Evolutionary conservation across 2,113 vertebrate species (phyloP).

Genomic region (Arenaria interpres): DNA sequence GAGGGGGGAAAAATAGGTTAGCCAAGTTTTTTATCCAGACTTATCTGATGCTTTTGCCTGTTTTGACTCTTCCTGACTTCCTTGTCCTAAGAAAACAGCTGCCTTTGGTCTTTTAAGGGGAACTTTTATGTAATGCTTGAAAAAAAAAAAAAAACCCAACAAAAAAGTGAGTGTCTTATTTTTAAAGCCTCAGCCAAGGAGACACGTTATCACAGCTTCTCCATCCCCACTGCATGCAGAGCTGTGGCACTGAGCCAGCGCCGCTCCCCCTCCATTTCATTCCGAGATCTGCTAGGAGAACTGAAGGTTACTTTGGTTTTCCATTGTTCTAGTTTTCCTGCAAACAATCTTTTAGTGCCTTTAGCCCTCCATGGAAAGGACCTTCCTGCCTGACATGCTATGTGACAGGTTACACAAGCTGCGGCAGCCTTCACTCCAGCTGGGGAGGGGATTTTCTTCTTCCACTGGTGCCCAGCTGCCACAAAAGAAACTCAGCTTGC

Average conservation of each 20-base stretch:
- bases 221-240: slow-evolving; percentile 10
- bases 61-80: slow-evolving; percentile 41
- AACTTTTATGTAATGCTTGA: slow-evolving; percentile 13
- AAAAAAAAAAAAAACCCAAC: not conserved
- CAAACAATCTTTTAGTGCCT: not conserved
- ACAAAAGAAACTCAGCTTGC: not conserved
- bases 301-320: not conserved
- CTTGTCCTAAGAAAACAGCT: slow-evolving; percentile 32
- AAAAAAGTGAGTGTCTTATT: not conserved
- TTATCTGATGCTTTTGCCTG: slow-evolving; percentile 43
- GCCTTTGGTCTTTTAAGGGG: slow-evolving; percentile 24
- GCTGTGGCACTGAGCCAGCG: not conserved
- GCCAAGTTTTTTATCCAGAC: slow-evolving; percentile 21
- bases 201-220: not conserved
- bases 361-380: not conserved
- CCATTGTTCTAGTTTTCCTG: slow-evolving; percentile 3
- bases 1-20: slow-evolving; percentile 37
- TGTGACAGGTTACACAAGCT: not conserved
- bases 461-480: not conserved
- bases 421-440: not conserved
- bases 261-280: not conserved
- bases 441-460: not conserved
- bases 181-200: slow-evolving; percentile 12
- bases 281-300: not conserved
- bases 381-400: not conserved